Conservation (phyloP, 2,797 vertebrate genomes). For the Hapalemur alaotrensis region DNA sequence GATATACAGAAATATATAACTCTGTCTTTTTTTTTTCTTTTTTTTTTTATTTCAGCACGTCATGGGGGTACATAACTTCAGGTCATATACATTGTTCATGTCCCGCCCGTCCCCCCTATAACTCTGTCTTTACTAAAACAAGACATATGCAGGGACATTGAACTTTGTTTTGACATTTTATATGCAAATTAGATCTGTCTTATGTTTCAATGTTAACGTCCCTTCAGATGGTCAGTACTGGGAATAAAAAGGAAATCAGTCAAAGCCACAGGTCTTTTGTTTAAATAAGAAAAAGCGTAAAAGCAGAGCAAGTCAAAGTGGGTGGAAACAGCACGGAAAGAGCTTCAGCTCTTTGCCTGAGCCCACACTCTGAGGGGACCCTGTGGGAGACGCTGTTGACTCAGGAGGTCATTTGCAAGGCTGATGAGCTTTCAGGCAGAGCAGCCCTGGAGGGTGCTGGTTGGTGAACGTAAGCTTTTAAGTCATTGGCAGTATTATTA, state of each 20-base stretch:
- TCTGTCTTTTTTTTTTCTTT: no score
- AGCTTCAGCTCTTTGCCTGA: not conserved
- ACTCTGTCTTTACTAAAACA: not conserved
- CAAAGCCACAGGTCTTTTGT: not conserved
- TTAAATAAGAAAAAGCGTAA: not conserved
- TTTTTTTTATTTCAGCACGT: no score
- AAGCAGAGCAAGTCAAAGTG: not conserved
- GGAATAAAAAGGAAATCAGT: not conserved
- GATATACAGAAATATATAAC: not conserved
- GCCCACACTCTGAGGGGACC: not conserved
- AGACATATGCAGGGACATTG: not conserved
- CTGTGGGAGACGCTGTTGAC: not conserved
- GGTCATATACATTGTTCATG: no score
- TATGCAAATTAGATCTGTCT: not conserved
- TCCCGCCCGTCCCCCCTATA: no score
- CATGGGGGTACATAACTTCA: no score
- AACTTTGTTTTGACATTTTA: constrained; percentile 5
- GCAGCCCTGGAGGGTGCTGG: not conserved
- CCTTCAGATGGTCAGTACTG: not conserved
- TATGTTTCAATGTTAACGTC: not conserved
- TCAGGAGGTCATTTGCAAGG: not conserved
- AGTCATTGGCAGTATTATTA: not conserved
- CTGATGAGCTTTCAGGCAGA: not conserved
- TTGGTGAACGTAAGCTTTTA: not conserved
- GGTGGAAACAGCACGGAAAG: not conserved